Percentiles rank a stretch among this genome's conserved stretches.
Conservation (phyloP, 1,140 invertebrate species). For the Bombus affinis region DNA sequence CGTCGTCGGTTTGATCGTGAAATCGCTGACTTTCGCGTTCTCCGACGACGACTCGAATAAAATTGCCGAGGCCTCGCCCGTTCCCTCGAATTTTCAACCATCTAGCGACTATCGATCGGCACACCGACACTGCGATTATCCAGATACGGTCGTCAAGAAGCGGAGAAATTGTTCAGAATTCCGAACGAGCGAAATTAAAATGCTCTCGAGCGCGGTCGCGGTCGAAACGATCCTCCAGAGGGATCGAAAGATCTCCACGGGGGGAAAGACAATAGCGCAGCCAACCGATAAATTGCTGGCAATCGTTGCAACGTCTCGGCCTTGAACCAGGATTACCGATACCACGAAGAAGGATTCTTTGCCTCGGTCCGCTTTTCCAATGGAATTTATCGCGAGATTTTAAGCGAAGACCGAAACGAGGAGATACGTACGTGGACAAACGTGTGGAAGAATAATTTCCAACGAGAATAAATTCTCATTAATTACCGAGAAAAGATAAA, state of each 20-base stretch:
- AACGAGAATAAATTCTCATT: neutral
- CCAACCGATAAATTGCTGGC: constrained; percentile 23
- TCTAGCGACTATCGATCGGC: constrained; percentile 15
- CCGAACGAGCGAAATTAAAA: neutral
- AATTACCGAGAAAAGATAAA: too few species aligned
- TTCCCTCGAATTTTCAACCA: constrained; percentile 19
- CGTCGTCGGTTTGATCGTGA: neutral
- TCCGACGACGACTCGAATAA: neutral
- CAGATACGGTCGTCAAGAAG: neutral
- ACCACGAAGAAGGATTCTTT: neutral
- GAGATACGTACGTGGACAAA: neutral
- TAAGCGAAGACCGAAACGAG: neutral
- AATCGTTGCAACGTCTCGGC: neutral
- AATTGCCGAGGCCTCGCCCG: constrained; percentile 8
- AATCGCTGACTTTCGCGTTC: neutral
- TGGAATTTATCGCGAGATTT: too few species aligned
- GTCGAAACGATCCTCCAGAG: neutral
- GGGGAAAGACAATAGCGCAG: neutral
- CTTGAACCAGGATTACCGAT: constrained; percentile 9
- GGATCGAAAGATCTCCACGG: neutral
- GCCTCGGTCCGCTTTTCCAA: too few species aligned
- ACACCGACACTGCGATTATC: constrained; percentile 2
- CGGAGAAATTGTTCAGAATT: constrained; percentile 4
- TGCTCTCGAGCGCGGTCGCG: neutral
- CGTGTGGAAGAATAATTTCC: neutral